phyloP scores from a whole-genome alignment of 2,797 vertebrate genomes.

The Halcyon badia region DNA sequence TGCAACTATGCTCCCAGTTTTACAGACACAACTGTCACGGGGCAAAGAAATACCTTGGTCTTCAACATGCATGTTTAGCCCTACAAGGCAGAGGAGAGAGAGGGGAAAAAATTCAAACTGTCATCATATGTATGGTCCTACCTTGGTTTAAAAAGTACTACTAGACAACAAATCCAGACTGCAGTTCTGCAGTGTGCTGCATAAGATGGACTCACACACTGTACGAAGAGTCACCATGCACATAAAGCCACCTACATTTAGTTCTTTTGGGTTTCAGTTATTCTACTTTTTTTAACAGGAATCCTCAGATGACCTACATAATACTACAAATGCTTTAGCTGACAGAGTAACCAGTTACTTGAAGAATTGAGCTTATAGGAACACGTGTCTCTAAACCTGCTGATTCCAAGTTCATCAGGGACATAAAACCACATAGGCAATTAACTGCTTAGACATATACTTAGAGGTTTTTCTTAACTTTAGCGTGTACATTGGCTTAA shows the following conservation, averaged over 20 bases:
- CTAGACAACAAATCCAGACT: background rate
- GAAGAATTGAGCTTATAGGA: background rate
- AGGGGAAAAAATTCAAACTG: background rate
- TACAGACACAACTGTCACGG: background rate
- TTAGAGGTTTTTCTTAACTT: background rate
- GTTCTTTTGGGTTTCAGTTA: background rate
- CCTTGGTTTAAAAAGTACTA: background rate
- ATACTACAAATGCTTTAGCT: background rate
- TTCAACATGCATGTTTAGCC: background rate
- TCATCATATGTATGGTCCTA: background rate
- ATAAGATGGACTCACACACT: fast-evolving
- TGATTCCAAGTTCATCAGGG: background rate
- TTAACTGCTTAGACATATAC: background rate
- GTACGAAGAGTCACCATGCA: background rate
- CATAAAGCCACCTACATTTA: background rate
- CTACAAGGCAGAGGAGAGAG: background rate
- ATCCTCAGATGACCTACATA: background rate
- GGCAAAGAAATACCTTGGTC: background rate
- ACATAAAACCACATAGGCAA: background rate
- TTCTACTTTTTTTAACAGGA: background rate
- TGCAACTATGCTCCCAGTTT: background rate
- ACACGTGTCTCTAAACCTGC: background rate
- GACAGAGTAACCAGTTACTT: background rate
- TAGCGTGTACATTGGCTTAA: background rate
- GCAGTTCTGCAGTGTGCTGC: background rate